Conservation (phyloP, 2,113 vertebrate species). For the Apodemus sylvaticus region DNA sequence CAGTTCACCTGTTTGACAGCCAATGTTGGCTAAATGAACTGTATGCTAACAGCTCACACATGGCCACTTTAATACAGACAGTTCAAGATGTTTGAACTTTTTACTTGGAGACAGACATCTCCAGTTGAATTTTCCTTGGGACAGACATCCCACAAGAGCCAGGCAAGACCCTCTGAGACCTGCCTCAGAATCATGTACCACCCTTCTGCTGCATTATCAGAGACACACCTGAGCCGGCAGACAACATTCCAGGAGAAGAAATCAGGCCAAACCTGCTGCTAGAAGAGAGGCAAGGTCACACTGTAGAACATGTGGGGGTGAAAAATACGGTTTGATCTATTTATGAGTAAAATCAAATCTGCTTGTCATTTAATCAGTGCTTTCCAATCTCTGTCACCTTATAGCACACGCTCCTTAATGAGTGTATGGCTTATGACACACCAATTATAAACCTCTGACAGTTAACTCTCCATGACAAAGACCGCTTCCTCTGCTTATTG, state of each 20-base stretch:
- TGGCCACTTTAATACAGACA: neutral
- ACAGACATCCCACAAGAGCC: neutral
- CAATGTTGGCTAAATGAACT: neutral
- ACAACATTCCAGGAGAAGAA: neutral
- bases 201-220: neutral
- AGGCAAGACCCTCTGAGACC: neutral
- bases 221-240: neutral
- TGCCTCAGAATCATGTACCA: neutral
- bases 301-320: fast-evolving
- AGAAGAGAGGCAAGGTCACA: neutral
- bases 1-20: neutral
- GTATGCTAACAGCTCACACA: neutral
- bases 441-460: neutral
- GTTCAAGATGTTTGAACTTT: neutral
- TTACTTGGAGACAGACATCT: neutral
- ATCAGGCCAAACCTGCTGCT: neutral
- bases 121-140: neutral
- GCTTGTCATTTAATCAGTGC: neutral
- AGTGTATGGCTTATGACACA: neutral
- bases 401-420: neutral
- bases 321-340: neutral
- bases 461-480: neutral
- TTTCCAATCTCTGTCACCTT: neutral
- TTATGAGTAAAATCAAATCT: neutral
- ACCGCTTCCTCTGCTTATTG: neutral